A percentile compares a stretch with the other conserved stretches of the same genome.
These are phyloP conservation scores for Drosophila cardini DNA, from an alignment of 1,140 invertebrate species.

Conservation along the genomic window DNA sequence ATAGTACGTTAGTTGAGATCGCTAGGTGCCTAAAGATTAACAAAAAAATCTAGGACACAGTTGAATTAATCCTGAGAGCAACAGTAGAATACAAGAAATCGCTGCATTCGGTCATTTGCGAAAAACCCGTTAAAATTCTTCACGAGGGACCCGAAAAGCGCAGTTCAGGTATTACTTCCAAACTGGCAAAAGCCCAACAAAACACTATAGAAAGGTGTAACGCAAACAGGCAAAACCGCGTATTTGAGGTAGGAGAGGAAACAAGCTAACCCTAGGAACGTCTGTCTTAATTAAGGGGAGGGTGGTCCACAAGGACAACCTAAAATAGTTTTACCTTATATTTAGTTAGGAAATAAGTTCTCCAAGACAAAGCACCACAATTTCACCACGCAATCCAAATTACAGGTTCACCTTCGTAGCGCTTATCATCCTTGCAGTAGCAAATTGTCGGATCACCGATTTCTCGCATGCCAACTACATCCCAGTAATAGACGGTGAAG, in stretches of 20 bases:
- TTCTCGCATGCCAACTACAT: conserved; percentile 29
- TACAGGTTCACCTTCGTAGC: neutral
- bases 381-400: neutral
- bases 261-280: conserved; percentile 29
- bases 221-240: conserved; percentile 1
- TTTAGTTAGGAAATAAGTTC: neutral
- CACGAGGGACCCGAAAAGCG: too few relatives aligned
- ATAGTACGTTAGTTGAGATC: neutral
- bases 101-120: too few relatives aligned
- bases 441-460: conserved; percentile 20
- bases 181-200: conserved; percentile 13
- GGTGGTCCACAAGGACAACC: too few relatives aligned
- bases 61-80: too few relatives aligned
- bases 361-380: neutral
- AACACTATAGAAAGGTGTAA: conserved; percentile 7
- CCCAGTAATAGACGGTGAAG: neutral
- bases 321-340: neutral
- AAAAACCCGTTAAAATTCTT: too few relatives aligned
- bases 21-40: neutral
- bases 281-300: conserved; percentile 7
- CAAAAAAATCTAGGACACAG: too few relatives aligned
- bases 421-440: neutral
- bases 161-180: too few relatives aligned
- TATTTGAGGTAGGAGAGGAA: conserved; percentile 29
- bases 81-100: too few relatives aligned